Base-by-base conservation (phyloP, 2,797 vertebrate genomes). In the Macropus fuliginosus region DNA sequence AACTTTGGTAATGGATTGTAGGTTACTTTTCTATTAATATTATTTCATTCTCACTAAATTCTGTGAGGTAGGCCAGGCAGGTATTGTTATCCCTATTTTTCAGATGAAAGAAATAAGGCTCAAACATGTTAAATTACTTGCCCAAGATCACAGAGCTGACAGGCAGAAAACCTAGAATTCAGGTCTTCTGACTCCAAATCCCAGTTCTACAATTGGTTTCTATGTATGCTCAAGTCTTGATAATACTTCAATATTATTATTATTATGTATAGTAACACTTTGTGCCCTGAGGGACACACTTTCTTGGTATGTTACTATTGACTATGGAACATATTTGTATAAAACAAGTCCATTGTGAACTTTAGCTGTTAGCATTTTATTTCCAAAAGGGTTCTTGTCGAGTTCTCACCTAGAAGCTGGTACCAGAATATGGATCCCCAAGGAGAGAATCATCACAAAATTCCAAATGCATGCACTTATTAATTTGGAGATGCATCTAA, bases 391-490 rank as follows among this genome's bases (percentile, higher is more conserved):
- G 40, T 81, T 81, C 21, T 24, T 8, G 21, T 24, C 46, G 74
- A 46, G 74, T 81, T 46, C 74, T 46, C 21, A 46, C 21, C 18
- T 9, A 46, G 21, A 81, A 81, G 40, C 40, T 11, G 40, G 18
- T 81, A 46, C 40, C 74, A 46, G 40, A 81, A 81, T 46, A 81
- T 74, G 66, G 59, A 74, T 6, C 66, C 34, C 66, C 16, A 74
- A 74, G 27, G 66, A 40, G 18, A 81, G n/a, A 24, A 46, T 81
- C 66, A 81, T 46, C 40, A 46, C 74, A 81, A 46, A 27, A 81
- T 92, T 96, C 95, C 57, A 66, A 66, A 40, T 50, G 66, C 87
- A 91, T 55, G 34, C 74, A 89, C 74, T 92, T 94, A 96, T 95
- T 66, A 94, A 91, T 12, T 90, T 40, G 12, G 56, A 91, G 40